These are phyloP conservation scores for Florisuga fusca DNA, from an alignment of 2,797 vertebrate species.

Conservation along the genomic window DNA sequence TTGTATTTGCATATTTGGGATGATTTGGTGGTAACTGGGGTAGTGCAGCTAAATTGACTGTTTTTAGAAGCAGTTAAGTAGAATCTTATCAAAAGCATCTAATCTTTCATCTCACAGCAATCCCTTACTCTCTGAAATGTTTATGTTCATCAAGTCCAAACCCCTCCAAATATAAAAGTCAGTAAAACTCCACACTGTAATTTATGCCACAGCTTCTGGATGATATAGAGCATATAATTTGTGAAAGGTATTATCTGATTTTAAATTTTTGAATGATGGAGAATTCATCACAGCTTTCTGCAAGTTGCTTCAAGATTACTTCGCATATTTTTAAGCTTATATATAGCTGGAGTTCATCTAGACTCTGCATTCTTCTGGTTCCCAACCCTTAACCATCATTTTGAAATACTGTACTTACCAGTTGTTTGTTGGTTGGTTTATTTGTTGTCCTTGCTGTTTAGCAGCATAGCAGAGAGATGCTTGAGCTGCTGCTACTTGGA, in stretches of 20 bases:
- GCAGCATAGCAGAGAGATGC: neutral
- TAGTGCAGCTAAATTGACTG: neutral
- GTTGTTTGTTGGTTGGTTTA: neutral
- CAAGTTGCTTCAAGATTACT: neutral
- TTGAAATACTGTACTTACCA: neutral
- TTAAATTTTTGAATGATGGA: neutral
- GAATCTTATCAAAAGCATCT: neutral
- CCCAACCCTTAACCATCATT: neutral
- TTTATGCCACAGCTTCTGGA: neutral
- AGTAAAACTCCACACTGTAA: slow-evolving; percentile 23
- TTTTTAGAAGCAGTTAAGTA: neutral
- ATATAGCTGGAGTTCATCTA: neutral
- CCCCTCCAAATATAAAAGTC: neutral
- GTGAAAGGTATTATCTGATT: neutral
- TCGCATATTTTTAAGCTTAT: neutral
- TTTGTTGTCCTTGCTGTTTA: neutral
- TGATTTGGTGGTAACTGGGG: slow-evolving; percentile 4
- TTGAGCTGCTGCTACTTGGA: neutral
- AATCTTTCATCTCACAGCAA: neutral
- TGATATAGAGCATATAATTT: neutral
- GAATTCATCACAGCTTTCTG: neutral
- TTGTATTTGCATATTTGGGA: neutral
- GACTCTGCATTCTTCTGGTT: neutral
- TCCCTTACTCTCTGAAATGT: slow-evolving; percentile 18
- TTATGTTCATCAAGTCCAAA: slow-evolving; percentile 24